These are phyloP conservation scores for Pangasius larnaudii DNA, from an alignment of 2,797 vertebrate genomes.

Conservation along the genomic window DNA sequence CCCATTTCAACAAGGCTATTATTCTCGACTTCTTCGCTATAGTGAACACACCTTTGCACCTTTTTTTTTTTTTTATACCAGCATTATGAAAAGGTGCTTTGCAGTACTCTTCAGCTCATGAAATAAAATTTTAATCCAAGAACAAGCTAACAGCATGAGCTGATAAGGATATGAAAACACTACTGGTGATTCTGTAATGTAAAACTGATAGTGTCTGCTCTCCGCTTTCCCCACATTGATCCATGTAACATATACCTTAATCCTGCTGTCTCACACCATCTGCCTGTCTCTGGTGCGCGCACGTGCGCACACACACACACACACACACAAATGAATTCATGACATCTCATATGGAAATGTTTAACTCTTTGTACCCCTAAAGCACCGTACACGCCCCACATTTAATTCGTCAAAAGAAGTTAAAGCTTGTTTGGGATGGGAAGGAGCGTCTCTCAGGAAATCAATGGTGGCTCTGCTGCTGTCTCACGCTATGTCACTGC, in stretches of 20 bases:
- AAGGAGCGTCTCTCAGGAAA: constrained; percentile 24
- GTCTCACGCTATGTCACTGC: constrained; percentile 44
- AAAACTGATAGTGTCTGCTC: constrained; percentile 18
- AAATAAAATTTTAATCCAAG: not conserved
- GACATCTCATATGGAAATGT: not conserved
- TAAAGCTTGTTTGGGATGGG: constrained; percentile 6
- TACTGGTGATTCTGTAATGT: not conserved
- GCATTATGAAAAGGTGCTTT: not conserved
- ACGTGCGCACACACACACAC: not conserved
- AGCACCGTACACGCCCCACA: not conserved
- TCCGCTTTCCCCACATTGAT: constrained; percentile 11
- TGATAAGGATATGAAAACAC: not conserved
- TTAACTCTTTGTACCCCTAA: not conserved
- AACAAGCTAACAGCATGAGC: not conserved
- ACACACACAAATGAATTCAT: not conserved
- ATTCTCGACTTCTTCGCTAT: not conserved
- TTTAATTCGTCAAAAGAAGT: not conserved
- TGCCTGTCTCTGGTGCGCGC: not conserved
- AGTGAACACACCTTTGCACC: not conserved
- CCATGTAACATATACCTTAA: constrained; percentile 22
- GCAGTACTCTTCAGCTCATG: not conserved
- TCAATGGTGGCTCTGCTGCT: constrained; percentile 32
- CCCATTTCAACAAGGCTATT: constrained; percentile 14
- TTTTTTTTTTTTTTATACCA: not conserved
- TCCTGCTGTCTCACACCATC: not conserved